Percentiles rank a stretch among this genome's conserved stretches.
Evolutionary conservation across 2,797 vertebrate species (phyloP).

Genomic region (Sebastiscus albofasciatus): DNA sequence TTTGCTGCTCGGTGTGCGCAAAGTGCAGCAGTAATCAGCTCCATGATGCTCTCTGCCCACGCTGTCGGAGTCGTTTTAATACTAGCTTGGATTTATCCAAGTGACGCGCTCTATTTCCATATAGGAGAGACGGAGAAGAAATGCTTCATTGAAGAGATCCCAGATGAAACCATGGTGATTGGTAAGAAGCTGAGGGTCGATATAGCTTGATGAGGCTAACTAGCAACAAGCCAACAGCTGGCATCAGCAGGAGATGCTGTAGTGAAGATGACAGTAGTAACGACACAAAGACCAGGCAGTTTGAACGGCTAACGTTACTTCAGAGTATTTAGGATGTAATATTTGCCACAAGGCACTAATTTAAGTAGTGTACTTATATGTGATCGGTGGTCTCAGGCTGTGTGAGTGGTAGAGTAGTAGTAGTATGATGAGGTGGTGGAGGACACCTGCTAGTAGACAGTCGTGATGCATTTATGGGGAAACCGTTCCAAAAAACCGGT

Average conservation of each 20-base stretch:
- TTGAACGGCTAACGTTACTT: background rate
- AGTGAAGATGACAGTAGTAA: background rate
- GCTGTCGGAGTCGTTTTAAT: constrained; percentile 50
- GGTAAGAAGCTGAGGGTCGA: constrained; percentile 73
- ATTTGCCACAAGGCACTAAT: too few species aligned
- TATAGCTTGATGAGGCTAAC: constrained; percentile 41
- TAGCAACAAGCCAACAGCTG: constrained; percentile 44
- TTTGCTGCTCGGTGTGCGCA: constrained; percentile 27
- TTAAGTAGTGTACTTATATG: too few species aligned
- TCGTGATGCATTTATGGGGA: background rate
- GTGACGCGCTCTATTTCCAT: constrained; percentile 88
- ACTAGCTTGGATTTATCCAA: constrained; percentile 62
- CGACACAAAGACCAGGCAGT: background rate
- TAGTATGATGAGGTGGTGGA: too few species aligned
- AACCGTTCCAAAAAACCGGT: background rate
- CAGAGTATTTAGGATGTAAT: background rate
- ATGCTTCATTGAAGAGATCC: constrained; percentile 94
- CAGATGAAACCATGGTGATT: constrained; percentile 95
- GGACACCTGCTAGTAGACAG: background rate
- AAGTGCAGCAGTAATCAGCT: constrained; percentile 13
- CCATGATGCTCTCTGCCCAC: constrained; percentile 64
- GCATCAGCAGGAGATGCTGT: background rate
- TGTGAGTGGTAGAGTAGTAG: too few species aligned
- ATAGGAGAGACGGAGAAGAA: constrained; percentile 95
- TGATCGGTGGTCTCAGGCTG: too few species aligned